Evolutionary conservation across 2,888 invertebrate species (phyloP).

Genomic region (Crioceris asparagi): DNA sequence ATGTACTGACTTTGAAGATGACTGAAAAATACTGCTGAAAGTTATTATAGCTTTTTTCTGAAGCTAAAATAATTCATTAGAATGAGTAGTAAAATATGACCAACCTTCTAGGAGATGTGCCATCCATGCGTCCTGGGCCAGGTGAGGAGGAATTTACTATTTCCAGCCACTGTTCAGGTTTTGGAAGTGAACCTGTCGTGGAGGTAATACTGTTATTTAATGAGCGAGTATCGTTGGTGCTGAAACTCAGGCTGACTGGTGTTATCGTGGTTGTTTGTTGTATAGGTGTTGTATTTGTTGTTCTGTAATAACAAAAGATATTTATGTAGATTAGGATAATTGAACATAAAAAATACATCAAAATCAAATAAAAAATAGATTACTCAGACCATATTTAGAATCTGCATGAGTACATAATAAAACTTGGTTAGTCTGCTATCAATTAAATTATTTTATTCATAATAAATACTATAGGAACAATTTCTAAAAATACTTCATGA

Average conservation of each 20-base stretch:
- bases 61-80: not conserved
- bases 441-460: too few relatives aligned
- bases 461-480: too few relatives aligned
- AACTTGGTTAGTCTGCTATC: too few relatives aligned
- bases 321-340: too few relatives aligned
- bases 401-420: too few relatives aligned
- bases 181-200: constrained; percentile 45
- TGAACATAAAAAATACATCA: too few relatives aligned
- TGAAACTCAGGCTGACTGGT: constrained; percentile 27
- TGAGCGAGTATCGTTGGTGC: constrained; percentile 19
- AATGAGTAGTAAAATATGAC: not conserved
- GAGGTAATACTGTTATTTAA: constrained; percentile 18
- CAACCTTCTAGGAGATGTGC: constrained; percentile 41
- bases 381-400: too few relatives aligned
- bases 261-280: constrained; percentile 21
- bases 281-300: not conserved
- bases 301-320: not conserved
- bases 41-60: too few relatives aligned
- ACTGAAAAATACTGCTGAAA: too few relatives aligned
- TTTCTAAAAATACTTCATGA: too few relatives aligned
- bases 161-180: constrained; percentile 76
- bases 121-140: constrained; percentile 27
- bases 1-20: too few relatives aligned
- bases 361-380: too few relatives aligned
- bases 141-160: constrained; percentile 50